Evolutionary conservation across 1,140 invertebrate genomes (phyloP).

Genomic region (Drosophila orosa): DNA sequence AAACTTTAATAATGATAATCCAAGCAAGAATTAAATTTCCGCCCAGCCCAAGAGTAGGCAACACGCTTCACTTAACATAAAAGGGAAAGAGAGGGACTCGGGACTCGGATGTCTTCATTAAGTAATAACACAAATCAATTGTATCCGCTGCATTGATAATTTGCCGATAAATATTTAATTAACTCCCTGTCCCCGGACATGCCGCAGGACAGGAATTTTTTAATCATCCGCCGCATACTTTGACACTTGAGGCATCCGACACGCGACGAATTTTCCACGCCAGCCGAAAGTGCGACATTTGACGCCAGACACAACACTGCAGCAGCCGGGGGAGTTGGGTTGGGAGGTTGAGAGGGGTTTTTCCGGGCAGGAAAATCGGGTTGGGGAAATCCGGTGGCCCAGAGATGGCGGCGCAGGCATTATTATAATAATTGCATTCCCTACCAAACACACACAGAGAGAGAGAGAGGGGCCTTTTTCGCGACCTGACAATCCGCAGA

Average conservation of each 20-base stretch:
- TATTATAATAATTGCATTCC: constrained; percentile 83
- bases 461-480: not conserved
- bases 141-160: constrained; percentile 51
- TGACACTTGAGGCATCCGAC: constrained; percentile 63
- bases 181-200: constrained; percentile 38
- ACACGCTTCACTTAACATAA: constrained; percentile 6
- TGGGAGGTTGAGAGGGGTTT: not conserved
- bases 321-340: not conserved
- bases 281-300: constrained; percentile 73
- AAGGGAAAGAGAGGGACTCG: not conserved
- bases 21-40: not conserved
- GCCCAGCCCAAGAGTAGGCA: constrained; percentile 38
- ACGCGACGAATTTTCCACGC: constrained; percentile 67
- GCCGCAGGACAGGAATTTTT: constrained; percentile 59
- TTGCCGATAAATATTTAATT: constrained; percentile 51
- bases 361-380: constrained; percentile 13
- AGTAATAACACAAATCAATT: constrained; percentile 57
- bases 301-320: constrained; percentile 52
- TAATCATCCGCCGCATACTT: constrained; percentile 75
- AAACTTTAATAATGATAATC: not conserved
- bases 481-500: constrained; percentile 22
- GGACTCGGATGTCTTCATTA: constrained; percentile 37
- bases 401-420: constrained; percentile 39
- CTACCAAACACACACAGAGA: constrained; percentile 14
- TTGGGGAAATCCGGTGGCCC: constrained; percentile 1